Evolutionary conservation across 2,113 vertebrate genomes (phyloP).

Genomic region (Hypocryptadius cinnamomeus): DNA sequence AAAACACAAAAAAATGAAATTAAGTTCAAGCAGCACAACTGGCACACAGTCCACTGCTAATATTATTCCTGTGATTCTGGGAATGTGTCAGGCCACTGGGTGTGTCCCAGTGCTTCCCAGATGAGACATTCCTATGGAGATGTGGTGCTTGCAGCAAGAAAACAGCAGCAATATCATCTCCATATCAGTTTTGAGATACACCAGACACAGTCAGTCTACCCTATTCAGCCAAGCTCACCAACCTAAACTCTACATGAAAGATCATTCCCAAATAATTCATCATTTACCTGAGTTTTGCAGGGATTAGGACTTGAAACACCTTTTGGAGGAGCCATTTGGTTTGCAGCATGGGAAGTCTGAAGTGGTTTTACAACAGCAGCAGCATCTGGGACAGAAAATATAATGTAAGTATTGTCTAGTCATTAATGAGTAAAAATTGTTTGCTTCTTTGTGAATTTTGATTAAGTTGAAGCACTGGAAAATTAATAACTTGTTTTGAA

Average conservation of each 20-base stretch:
- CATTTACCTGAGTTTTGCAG: conserved; percentile 19
- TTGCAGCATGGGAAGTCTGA: background rate
- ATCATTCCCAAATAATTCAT: background rate
- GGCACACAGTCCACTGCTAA: background rate
- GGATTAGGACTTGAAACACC: background rate
- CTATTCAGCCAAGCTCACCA: background rate
- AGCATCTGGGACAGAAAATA: background rate
- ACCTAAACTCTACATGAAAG: background rate
- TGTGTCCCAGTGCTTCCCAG: background rate
- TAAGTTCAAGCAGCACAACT: background rate
- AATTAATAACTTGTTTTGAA: background rate
- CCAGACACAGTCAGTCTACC: background rate
- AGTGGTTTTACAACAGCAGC: conserved; percentile 13
- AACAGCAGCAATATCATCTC: background rate
- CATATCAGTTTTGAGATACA: fast-evolving
- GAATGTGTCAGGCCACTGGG: background rate
- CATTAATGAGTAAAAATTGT: background rate
- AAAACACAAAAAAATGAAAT: background rate
- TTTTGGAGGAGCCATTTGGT: conserved; percentile 14
- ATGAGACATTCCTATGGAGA: background rate
- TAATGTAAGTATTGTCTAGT: background rate
- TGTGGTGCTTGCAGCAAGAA: background rate
- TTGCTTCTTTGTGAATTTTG: background rate
- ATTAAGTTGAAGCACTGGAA: background rate
- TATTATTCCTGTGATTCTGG: background rate